Percentiles rank a stretch among this genome's conserved stretches.
phyloP scores from a whole-genome alignment of 1,140 invertebrate species.

The Andrena cerasifolii region DNA sequence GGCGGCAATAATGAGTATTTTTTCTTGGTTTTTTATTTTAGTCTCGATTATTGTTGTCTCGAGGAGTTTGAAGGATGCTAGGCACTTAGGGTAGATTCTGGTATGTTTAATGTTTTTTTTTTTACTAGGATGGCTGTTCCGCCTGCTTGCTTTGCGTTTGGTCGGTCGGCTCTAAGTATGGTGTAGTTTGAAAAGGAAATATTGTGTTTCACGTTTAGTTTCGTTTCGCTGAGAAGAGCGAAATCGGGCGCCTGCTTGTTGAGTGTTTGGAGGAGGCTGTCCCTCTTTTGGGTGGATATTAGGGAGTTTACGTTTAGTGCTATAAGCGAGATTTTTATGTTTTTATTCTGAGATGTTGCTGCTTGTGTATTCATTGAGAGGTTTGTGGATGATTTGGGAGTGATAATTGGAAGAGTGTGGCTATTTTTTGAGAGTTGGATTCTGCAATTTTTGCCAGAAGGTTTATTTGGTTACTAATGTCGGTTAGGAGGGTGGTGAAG shows the following conservation, averaged over 20 bases:
- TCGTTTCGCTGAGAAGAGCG: slow-evolving; percentile 46
- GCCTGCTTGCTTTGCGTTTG: slow-evolving; percentile 14
- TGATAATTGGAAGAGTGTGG: no score
- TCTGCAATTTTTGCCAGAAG: no score
- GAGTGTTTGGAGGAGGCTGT: slow-evolving; percentile 7
- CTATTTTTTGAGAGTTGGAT: no score
- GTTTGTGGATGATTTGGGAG: no score
- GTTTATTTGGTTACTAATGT: no score
- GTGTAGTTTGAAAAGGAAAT: slow-evolving; percentile 36
- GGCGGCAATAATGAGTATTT: slow-evolving; percentile 24
- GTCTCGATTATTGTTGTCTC: slow-evolving; percentile 38
- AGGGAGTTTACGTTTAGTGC: slow-evolving; percentile 54
- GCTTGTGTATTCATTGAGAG: no score
- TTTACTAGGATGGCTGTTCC: slow-evolving; percentile 44
- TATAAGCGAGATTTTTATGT: not conserved
- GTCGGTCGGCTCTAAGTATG: slow-evolving; percentile 50
- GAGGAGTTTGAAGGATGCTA: not conserved
- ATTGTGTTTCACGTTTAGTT: slow-evolving; percentile 45
- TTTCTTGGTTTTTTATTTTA: slow-evolving; percentile 7
- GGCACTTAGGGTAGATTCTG: slow-evolving; percentile 32
- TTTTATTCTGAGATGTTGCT: no score
- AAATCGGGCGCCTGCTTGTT: slow-evolving; percentile 40
- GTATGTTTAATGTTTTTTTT: no score
- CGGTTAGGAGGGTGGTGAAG: no score
- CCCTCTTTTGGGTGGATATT: slow-evolving; percentile 42